Conservation (phyloP, 2,797 vertebrate species). For the Acanthis flammea region DNA sequence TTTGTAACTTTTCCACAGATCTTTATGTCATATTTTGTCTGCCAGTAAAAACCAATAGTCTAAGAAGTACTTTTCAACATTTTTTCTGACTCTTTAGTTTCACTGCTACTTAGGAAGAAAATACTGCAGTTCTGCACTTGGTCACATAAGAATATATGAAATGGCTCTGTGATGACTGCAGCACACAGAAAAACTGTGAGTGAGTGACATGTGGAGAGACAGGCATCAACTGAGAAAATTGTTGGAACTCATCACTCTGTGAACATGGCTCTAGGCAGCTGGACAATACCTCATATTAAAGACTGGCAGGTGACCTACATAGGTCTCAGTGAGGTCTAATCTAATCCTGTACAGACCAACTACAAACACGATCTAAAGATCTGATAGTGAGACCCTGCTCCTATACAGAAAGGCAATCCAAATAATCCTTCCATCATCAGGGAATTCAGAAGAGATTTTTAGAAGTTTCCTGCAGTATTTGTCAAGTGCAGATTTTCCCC, state of each 20-base stretch:
- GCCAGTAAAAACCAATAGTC: not conserved
- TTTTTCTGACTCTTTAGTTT: not conserved
- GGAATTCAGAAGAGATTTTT: not conserved
- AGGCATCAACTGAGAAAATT: not conserved
- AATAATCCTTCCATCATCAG: not conserved
- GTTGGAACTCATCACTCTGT: not conserved
- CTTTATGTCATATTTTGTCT: not conserved
- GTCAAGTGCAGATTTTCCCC: not conserved
- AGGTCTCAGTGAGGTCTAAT: not conserved
- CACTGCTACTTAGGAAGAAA: not conserved
- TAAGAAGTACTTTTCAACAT: not conserved
- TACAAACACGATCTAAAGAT: not conserved
- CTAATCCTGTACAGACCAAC: not conserved
- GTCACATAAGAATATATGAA: not conserved
- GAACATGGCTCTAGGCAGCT: not conserved
- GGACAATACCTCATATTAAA: not conserved
- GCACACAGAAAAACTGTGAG: rapidly evolving
- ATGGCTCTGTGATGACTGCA: not conserved
- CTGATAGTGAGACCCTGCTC: not conserved
- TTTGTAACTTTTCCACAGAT: not conserved
- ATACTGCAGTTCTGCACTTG: not conserved
- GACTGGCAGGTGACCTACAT: not conserved
- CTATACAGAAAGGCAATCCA: not conserved
- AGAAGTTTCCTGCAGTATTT: not conserved
- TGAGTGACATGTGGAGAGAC: not conserved